Base-by-base conservation (phyloP, 2,797 vertebrate species). In the Pseudochaenichthys georgianus region DNA sequence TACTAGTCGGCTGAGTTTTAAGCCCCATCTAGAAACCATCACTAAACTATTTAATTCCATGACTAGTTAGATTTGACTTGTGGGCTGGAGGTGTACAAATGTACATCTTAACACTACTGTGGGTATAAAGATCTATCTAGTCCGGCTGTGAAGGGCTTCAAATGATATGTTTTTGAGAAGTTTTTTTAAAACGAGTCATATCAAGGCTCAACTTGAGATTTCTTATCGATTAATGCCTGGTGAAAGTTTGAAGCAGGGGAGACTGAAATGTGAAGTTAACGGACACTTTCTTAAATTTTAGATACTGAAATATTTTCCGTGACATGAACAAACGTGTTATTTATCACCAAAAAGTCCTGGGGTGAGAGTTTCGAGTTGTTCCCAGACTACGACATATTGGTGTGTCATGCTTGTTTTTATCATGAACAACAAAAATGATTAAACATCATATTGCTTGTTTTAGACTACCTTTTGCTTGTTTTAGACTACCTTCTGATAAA, bases 401-500 rank as follows among this genome's bases (percentile, higher is more conserved):
- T 67, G 53, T 82, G 61, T 83, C 61, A 52, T 72, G 66, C 61
- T 83, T 72, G 54, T 79, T 75, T 38, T 73, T 60, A 81, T 77
- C 65, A 82, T 64, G 43, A 83, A 71, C 16, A 75, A 76, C 23
- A 75, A 78, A 72, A 76, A 70, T 34, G 34, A 31, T 46, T 19
- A 31, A 83, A 84, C 66, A 46, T 66, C 71, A 76, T 60, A 55
- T 51, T 78, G 54, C 78, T 87, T 79, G 70, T 80, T 81, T 87
- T 84, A 76, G 87, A 70, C 75, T 75, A 62, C 78, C 53, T 75
- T 82, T 51, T 78, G 54, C 78, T 87, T 79, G 70, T 80, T 81
- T 87, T 84, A 76, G 87, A 70, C 75, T 75, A 62, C 78, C 53
- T 75, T 82, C 77, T 73, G 63, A 75, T 66, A 54, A 73, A 62